phyloP scores from a whole-genome alignment of 2,888 invertebrate species.

The Timema podura region DNA sequence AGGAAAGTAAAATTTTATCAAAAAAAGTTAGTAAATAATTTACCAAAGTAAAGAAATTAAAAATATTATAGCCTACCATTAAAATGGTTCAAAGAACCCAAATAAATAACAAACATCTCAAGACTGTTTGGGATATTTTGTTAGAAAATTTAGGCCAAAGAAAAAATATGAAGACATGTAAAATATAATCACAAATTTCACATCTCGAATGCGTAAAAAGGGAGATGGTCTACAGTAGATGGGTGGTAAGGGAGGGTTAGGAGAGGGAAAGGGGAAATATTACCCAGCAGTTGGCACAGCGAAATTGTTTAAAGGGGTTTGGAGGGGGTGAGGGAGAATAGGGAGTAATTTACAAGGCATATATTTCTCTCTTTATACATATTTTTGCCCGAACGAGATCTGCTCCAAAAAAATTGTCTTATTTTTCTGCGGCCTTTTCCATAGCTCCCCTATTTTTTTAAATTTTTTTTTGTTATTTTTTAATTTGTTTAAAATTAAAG shows the following conservation, averaged over 20 bases:
- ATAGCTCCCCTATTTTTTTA: not conserved
- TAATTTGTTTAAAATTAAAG: slow-evolving; percentile 15
- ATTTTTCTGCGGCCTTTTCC: not conserved
- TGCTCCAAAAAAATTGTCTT: not conserved
- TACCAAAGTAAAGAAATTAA: too few relatives aligned
- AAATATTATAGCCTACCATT: too few relatives aligned
- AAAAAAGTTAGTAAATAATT: too few relatives aligned
- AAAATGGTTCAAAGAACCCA: too few relatives aligned
- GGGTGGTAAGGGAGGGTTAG: not conserved
- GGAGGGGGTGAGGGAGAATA: not conserved
- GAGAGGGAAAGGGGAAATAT: not conserved
- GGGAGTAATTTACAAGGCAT: slow-evolving; percentile 17
- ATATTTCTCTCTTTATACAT: slow-evolving; percentile 9
- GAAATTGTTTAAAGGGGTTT: not conserved
- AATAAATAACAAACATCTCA: too few relatives aligned
- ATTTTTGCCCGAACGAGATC: not conserved
- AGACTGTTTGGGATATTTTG: too few relatives aligned
- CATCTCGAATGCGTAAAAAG: not conserved
- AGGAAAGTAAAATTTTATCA: too few relatives aligned
- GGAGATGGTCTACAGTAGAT: not conserved
- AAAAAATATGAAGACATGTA: slow-evolving; percentile 8
- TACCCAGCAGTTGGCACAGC: slow-evolving; percentile 4
- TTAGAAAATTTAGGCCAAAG: too few relatives aligned
- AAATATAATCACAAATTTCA: slow-evolving; percentile 12
- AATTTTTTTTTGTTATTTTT: slow-evolving; percentile 9